phyloP scores from a whole-genome alignment of 2,797 vertebrate species.

The Artibeus jamaicensis region DNA sequence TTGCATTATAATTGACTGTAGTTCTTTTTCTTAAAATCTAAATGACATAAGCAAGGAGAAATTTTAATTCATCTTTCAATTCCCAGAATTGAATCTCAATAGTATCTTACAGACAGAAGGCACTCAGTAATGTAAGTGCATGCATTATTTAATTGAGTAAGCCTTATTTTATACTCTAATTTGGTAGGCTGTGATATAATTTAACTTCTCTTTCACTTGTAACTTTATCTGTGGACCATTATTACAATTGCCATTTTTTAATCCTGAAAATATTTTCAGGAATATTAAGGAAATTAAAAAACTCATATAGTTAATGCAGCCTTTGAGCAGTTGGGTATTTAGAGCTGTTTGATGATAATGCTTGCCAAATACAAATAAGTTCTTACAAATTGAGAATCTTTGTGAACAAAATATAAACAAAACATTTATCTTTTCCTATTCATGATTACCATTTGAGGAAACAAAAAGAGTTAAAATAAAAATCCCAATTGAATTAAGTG shows the following conservation, averaged over 20 bases:
- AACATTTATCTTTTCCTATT: background rate
- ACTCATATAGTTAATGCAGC: background rate
- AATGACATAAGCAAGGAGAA: background rate
- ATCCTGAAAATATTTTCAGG: background rate
- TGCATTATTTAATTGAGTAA: background rate
- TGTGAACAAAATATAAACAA: background rate
- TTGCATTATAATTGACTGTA: background rate
- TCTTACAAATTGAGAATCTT: conserved; percentile 8
- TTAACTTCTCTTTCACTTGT: background rate
- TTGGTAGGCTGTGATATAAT: background rate
- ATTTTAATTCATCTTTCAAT: background rate
- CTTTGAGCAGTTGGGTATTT: background rate
- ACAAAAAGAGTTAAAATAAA: background rate
- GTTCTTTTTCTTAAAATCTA: background rate
- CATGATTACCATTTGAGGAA: background rate
- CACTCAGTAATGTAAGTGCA: background rate
- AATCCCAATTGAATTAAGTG: background rate
- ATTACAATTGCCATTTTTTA: background rate
- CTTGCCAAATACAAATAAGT: conserved; percentile 18
- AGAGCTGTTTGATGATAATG: background rate
- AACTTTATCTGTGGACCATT: background rate
- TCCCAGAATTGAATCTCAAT: background rate
- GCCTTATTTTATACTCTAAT: background rate
- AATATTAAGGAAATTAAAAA: background rate
- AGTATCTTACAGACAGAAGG: background rate